phyloP scores from a whole-genome alignment of 2,113 vertebrate species.

The Nyctereutes procyonoides region DNA sequence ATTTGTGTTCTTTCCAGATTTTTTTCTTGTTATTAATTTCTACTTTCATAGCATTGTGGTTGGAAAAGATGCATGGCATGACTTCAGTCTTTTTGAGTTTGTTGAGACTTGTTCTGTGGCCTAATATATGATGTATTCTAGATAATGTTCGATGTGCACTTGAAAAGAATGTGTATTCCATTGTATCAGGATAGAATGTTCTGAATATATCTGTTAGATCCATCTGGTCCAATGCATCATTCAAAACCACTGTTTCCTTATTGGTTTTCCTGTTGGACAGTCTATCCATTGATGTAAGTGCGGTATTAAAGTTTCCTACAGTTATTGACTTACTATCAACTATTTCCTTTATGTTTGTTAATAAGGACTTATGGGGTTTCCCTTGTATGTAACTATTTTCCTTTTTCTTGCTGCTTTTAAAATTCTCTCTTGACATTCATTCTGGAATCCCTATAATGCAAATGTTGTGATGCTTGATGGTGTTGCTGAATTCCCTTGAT shows the following conservation, averaged over 20 bases:
- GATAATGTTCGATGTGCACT: neutral
- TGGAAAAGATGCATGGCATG: neutral
- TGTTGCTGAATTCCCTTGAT: neutral
- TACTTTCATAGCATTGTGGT: neutral
- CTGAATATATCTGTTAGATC: neutral
- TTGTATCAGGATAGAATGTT: neutral
- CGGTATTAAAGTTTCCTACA: neutral
- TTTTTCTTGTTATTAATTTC: neutral
- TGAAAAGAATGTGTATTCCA: neutral
- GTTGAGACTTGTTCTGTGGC: neutral
- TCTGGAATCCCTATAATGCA: neutral
- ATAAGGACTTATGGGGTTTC: neutral
- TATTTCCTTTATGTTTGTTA: neutral
- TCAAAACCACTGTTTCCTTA: neutral
- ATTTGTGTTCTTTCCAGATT: neutral
- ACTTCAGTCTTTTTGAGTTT: neutral
- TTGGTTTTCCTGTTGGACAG: neutral
- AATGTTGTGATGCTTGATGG: neutral
- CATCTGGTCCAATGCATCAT: neutral
- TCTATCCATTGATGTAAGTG: neutral
- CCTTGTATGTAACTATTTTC: neutral
- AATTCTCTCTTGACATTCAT: neutral
- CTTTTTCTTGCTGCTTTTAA: neutral
- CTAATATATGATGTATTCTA: neutral
- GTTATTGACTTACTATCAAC: neutral